Percentiles rank a stretch among this genome's conserved stretches.
Evolutionary conservation across 2,888 invertebrate species (phyloP).

Genomic region (Arenicola marina): DNA sequence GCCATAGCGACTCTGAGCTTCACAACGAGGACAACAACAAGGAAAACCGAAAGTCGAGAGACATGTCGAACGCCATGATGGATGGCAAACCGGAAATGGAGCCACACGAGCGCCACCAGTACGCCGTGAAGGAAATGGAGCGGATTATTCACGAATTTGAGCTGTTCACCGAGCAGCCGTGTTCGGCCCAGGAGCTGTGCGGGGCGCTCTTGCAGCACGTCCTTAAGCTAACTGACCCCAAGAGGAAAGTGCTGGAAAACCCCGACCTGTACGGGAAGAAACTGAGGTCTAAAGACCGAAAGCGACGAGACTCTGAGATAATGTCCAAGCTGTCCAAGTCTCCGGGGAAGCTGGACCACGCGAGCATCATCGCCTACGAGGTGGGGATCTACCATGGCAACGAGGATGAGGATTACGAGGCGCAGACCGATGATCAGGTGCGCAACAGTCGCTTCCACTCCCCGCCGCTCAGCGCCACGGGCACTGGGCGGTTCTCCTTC

Average conservation of each 20-base stretch:
- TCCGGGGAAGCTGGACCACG: conserved; percentile 88
- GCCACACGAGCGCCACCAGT: conserved; percentile 72
- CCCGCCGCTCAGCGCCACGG: too few species aligned
- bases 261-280: conserved; percentile 54
- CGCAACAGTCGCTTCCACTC: too few species aligned
- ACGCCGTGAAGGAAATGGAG: conserved; percentile 69
- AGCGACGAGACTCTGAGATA: conserved; percentile 61
- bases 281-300: conserved; percentile 51
- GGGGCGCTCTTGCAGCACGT: conserved; percentile 59
- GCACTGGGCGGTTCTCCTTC: too few species aligned
- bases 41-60: neutral
- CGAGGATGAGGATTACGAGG: conserved; percentile 42
- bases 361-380: conserved; percentile 80
- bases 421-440: neutral
- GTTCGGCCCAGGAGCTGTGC: conserved; percentile 58
- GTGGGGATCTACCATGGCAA: conserved; percentile 63
- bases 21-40: neutral
- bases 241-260: conserved; percentile 79
- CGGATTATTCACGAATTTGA: conserved; percentile 58
- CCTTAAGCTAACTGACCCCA: conserved; percentile 74
- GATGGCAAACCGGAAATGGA: conserved; percentile 55
- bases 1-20: conserved; percentile 11
- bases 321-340: conserved; percentile 77
- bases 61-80: conserved; percentile 11
- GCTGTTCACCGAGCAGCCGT: conserved; percentile 54